Evolutionary conservation across 2,888 invertebrate genomes (phyloP), one percentile per base, ranked within the genome.

Genomic region (Parnassius mnemosyne): DNA sequence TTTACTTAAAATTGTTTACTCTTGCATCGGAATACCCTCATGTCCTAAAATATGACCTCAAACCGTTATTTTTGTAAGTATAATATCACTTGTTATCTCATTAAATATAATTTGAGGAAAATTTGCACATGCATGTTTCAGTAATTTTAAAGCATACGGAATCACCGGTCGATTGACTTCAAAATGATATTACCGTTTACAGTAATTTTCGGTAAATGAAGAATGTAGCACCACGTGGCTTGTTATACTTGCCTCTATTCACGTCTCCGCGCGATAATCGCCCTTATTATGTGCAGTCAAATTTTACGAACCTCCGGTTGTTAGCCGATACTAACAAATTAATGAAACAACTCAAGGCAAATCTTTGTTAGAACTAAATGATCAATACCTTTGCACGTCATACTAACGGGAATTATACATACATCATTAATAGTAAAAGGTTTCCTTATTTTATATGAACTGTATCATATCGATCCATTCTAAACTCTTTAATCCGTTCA

Each of bases 261-360:
- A 80, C 78, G 76, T 80, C 80, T 72, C 74, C 76, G 77, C 73
- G 78, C 80, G 78, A 83, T 88, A 84, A 87, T 87, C 83, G 85
- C 81, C 74, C 88, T 88, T 85, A 89, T 88, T 89, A 89, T 86
- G 81, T 71, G 85, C 89, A 89, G 87, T 89, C 89, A 89, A 89
- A 88, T 90, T 90, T 89, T 89, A 90, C 83, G 89, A 89, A 78
- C 87, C 83, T 80, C 82, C 81, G 87, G 83, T 81, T 85, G 84
- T 85, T 84, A 84, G 79, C 80, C 79, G 82, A 80, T 82, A 81
- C 83, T 81, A 83, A 83, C 81, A 84, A 83, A 86, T 49, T 54
- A 57, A 64, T 61, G 43, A 52, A 63, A 59, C 43, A 57, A 53
- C 51, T 59, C 59, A 52, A 63, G 42, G 59, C 49, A 43, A 62